A percentile compares a stretch with the other conserved stretches of the same genome.
Conservation (phyloP, 2,113 vertebrate species). For the Progne subis region DNA sequence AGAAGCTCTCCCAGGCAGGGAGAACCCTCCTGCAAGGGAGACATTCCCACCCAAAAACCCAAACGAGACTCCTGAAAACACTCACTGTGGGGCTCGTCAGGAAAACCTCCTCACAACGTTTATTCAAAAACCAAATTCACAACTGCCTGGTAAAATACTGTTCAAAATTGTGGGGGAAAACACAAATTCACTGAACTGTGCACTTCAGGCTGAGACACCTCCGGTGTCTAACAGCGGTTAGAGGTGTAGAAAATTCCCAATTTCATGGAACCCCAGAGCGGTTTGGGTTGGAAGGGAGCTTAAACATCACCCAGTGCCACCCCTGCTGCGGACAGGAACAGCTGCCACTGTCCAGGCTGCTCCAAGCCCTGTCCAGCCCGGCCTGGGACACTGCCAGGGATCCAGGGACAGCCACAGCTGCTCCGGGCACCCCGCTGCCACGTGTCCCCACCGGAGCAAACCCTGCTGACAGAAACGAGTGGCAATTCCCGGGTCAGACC, state of each 20-base stretch:
- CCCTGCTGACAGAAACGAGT: accelerated
- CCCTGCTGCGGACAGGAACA: background rate
- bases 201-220: background rate
- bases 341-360: background rate
- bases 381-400: background rate
- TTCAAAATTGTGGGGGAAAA: accelerated
- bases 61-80: accelerated
- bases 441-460: background rate
- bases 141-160: background rate
- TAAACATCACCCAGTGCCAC: background rate
- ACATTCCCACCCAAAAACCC: background rate
- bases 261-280: background rate
- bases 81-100: background rate
- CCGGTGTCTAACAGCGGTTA: accelerated
- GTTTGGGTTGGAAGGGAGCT: background rate
- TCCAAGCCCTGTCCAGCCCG: background rate
- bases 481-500: background rate
- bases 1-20: background rate
- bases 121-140: background rate
- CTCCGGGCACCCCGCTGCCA: no score
- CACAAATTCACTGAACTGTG: background rate
- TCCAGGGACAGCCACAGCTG: background rate
- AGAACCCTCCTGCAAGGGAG: background rate
- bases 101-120: accelerated
- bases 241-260: accelerated